Evolutionary conservation across 2,888 invertebrate genomes (phyloP).

Genomic region (Diplazon laetatorius): DNA sequence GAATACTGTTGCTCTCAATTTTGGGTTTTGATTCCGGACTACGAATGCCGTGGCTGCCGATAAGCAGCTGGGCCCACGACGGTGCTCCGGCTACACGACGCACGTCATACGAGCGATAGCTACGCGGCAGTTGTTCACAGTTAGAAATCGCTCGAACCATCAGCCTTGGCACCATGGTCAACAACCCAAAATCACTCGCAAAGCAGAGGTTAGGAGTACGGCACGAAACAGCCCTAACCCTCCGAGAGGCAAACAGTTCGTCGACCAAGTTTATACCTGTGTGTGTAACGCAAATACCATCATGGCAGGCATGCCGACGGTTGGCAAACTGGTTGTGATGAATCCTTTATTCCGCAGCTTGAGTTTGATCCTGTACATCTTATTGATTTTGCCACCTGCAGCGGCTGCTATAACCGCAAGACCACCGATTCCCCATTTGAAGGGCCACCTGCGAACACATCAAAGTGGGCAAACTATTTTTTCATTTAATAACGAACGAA

Average conservation of each 20-base stretch:
- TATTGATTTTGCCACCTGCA: slow-evolving; percentile 86
- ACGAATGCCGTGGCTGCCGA: no score
- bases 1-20: no score
- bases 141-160: no score
- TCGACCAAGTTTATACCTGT: slow-evolving; percentile 82
- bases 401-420: slow-evolving; percentile 84
- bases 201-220: no score
- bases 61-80: no score
- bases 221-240: no score
- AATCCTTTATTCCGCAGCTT: slow-evolving; percentile 85
- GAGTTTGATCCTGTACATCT: slow-evolving; percentile 85
- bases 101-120: no score
- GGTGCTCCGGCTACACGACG: no score
- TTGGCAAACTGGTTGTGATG: slow-evolving; percentile 85
- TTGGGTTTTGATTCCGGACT: no score
- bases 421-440: slow-evolving; percentile 83
- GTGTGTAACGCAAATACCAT: slow-evolving; percentile 85
- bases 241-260: not conserved
- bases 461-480: slow-evolving; percentile 43
- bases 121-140: no score
- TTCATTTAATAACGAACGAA: slow-evolving; percentile 36
- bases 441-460: slow-evolving; percentile 83
- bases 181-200: no score
- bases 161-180: no score
- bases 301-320: slow-evolving; percentile 85